Evolutionary conservation across 2,888 invertebrate genomes (phyloP), one percentile per base, ranked within the genome.

Genomic region (Tenthredo distinguenda): DNA sequence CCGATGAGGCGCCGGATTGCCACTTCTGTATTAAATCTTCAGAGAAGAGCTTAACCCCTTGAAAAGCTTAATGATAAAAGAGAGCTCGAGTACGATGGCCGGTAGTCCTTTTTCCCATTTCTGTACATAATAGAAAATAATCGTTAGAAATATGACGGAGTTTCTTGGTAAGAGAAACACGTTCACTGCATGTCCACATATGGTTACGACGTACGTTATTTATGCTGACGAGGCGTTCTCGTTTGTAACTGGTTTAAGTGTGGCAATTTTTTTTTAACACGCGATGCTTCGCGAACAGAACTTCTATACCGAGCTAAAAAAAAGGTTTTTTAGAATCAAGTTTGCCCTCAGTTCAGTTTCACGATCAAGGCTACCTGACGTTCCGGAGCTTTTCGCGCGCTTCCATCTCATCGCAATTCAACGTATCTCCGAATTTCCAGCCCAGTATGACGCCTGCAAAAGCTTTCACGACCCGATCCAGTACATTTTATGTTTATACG

Each of bases 211-310:
- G 34, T 18, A 68, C 68, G 34, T 68, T 15, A 18, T 68, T 34
- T 68, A 68, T 68, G 68, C 68, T 68, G 68, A 68, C 68, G 68
- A 68, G 34, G 68, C 68, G 68, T 68, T 68, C 68, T 68, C 34
- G 34, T 31, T 34, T 68, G 21, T 34, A 68, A 34, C 68, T 68
- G 68, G 68, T 68, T 68, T 68, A 34, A 68, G 34, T 18, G 34
- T 68, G 18, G 68, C 34, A 2, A 68, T 34, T 68, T 34, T 18
- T 34, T 68, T 18, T 58, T 58, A 10, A 62, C 21, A 26, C 62
- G 21, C 34, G 34, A 34, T 7, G 18, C 0, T 18, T 15, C 47
- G 47, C 47, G 2, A 6, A 34, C 68, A 7, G 4, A 68, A 68
- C 68, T 68, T 68, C 18, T 18, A 34, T 34, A 21, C 26, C 10